phyloP scores from a whole-genome alignment of 2,888 invertebrate species.

The Glaucopsyche alexis region DNA sequence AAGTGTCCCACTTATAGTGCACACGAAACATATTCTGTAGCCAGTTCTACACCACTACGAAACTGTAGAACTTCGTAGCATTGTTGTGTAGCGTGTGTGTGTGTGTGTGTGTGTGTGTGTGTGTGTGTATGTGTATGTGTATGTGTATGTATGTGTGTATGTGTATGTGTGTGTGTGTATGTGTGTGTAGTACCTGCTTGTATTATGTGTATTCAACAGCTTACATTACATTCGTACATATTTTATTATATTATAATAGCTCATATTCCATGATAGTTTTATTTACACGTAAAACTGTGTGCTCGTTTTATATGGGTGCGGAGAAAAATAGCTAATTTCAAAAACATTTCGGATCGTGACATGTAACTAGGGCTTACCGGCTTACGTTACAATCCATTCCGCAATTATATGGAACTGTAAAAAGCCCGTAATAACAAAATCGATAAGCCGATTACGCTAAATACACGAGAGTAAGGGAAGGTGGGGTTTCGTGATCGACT shows the following conservation, averaged over 20 bases:
- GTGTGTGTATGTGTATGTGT: too few species aligned
- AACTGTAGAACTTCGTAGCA: conserved; percentile 1
- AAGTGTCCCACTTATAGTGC: background rate
- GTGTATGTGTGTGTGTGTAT: too few species aligned
- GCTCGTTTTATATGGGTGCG: too few species aligned
- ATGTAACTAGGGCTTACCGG: conserved; percentile 8
- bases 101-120: too few species aligned
- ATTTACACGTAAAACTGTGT: too few species aligned
- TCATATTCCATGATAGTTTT: background rate
- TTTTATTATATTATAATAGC: background rate
- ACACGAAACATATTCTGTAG: background rate
- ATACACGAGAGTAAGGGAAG: conserved; percentile 43
- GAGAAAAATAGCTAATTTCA: background rate
- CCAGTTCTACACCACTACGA: background rate
- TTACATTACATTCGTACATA: too few species aligned
- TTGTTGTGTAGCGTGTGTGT: too few species aligned
- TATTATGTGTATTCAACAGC: too few species aligned
- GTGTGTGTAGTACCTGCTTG: too few species aligned
- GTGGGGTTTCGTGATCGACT: conserved; percentile 65
- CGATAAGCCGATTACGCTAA: conserved; percentile 47
- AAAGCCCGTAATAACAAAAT: conserved; percentile 46
- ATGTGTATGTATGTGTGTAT: too few species aligned
- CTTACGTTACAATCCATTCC: background rate
- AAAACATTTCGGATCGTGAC: background rate
- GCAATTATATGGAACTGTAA: conserved; percentile 40